phyloP scores from a whole-genome alignment of 2,888 invertebrate species.

The Limnephilus lunatus region DNA sequence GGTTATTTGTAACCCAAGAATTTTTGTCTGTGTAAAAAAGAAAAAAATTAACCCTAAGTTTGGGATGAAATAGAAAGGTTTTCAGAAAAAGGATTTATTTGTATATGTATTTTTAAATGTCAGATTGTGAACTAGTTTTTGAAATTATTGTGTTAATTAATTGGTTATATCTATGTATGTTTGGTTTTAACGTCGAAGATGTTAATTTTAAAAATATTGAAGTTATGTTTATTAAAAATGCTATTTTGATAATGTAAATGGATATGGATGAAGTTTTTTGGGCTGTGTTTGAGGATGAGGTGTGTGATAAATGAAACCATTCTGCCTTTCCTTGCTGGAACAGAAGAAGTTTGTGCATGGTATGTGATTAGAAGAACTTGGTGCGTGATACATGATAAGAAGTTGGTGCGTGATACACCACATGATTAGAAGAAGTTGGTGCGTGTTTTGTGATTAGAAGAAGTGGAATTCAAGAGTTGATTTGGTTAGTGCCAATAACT shows the following conservation, averaged over 20 bases:
- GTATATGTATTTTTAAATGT: neutral
- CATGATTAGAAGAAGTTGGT: neutral
- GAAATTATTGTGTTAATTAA: neutral
- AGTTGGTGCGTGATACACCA: neutral
- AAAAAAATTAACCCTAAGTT: too few species aligned
- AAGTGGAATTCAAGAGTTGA: neutral
- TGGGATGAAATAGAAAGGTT: too few species aligned
- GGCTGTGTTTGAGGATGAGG: neutral
- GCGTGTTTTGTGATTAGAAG: neutral
- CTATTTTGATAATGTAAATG: neutral
- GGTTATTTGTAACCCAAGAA: too few species aligned
- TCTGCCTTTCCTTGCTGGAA: neutral
- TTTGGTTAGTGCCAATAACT: neutral
- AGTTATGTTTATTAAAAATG: neutral
- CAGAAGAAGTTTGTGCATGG: neutral
- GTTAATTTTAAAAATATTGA: neutral
- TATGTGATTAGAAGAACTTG: neutral
- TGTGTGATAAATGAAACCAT: neutral
- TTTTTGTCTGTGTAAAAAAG: too few species aligned
- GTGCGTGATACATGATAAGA: too few species aligned
- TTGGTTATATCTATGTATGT: neutral
- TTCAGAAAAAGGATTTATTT: too few species aligned
- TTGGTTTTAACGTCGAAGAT: neutral
- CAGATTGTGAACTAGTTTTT: neutral
- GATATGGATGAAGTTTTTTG: neutral